Percentiles rank a stretch among this genome's conserved stretches.
phyloP scores from a whole-genome alignment of 2,113 vertebrate species.

The Rhipidura dahli region DNA sequence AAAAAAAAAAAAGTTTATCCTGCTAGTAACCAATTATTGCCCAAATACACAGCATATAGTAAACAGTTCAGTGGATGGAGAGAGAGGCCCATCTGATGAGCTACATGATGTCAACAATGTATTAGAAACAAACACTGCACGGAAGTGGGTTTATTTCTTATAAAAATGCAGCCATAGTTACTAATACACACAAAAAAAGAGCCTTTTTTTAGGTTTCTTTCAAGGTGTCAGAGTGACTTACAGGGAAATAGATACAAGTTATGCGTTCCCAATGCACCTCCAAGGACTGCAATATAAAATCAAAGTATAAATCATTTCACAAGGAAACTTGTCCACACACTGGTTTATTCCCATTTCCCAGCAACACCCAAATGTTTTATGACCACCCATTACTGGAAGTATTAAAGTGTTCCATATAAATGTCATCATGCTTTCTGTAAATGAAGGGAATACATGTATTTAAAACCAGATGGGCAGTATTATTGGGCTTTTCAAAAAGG shows the following conservation, averaged over 20 bases:
- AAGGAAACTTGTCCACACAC: neutral
- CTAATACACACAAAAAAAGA: neutral
- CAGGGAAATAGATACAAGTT: neutral
- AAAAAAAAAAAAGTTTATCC: neutral
- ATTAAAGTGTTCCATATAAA: neutral
- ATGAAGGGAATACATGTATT: neutral
- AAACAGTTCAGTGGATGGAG: neutral
- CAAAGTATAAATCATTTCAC: neutral
- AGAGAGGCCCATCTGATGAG: neutral
- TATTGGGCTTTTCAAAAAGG: neutral
- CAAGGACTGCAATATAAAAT: neutral
- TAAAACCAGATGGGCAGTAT: neutral
- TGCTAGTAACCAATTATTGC: neutral
- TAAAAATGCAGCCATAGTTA: neutral
- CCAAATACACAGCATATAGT: neutral
- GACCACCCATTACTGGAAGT: neutral
- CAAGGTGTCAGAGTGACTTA: neutral
- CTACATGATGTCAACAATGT: neutral
- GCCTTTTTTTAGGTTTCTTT: neutral
- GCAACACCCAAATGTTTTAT: conserved; percentile 4
- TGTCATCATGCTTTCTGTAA: neutral
- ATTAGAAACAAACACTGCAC: neutral
- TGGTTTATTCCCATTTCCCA: neutral
- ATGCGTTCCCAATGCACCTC: neutral
- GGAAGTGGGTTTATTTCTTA: neutral